A percentile compares a stretch with the other conserved stretches of the same genome.
phyloP scores from a whole-genome alignment of 2,113 vertebrate genomes.

The rabbit (Oryctolagus cuniculus) region DNA sequence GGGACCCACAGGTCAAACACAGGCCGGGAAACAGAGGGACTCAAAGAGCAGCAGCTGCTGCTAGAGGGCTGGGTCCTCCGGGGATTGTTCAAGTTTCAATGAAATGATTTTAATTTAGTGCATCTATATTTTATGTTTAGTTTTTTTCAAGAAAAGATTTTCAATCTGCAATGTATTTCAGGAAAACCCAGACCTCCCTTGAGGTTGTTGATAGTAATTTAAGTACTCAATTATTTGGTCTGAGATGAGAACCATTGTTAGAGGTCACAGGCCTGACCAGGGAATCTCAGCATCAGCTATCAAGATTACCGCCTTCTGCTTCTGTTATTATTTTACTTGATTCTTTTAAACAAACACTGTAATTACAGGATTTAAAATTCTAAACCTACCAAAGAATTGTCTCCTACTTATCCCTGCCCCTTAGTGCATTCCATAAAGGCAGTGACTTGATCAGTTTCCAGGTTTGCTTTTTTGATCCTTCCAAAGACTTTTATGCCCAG shows the following conservation, averaged over 20 bases:
- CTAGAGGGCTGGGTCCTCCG: background rate
- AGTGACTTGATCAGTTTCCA: background rate
- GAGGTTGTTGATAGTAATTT: constrained; percentile 69
- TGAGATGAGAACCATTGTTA: constrained; percentile 59
- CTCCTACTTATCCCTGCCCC: background rate
- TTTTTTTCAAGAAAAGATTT: constrained; percentile 65
- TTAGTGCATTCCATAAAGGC: background rate
- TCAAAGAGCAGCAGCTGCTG: constrained; percentile 70
- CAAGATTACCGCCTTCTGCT: background rate
- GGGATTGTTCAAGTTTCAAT: constrained; percentile 74
- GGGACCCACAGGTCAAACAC: constrained; percentile 58
- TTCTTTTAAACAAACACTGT: constrained; percentile 23
- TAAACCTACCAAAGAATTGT: background rate
- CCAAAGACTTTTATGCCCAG: background rate
- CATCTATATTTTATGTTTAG: constrained; percentile 65
- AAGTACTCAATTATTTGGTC: constrained; percentile 67
- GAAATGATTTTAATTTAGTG: constrained; percentile 77
- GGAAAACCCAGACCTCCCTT: constrained; percentile 52
- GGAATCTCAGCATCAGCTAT: background rate
- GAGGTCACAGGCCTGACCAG: constrained; percentile 34
- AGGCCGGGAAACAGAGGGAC: constrained; percentile 13
- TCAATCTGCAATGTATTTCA: constrained; percentile 58
- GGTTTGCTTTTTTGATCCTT: background rate
- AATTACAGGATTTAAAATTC: background rate
- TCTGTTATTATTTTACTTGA: constrained; percentile 25